Base-by-base conservation (phyloP, 2,888 invertebrate species). In the Pediacus dermestoides region DNA sequence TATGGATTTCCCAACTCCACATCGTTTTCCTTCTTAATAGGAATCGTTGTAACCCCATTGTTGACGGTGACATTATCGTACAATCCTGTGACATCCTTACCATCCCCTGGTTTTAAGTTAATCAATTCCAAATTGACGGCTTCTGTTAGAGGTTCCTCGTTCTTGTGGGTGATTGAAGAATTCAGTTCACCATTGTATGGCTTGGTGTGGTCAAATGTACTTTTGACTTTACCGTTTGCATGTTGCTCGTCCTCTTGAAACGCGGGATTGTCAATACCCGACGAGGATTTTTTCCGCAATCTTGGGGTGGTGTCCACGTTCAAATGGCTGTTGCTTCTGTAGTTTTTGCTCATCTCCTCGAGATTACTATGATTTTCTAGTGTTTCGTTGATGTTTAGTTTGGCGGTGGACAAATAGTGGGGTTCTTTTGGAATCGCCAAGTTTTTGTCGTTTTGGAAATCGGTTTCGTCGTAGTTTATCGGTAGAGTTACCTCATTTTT, bases 91-190 rank as follows among this genome's bases (percentile, higher is more conserved):
- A 70, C 76, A 53, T 74, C 73, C 49, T 72, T 73, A 3, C 78
- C 77, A 51, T 77, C 78, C 52, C 67, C 68, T 13, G 79, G 78
- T 62, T 77, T 82, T 70, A 87, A 74, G 60, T 86, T 86, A 46
- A 87, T 83, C 57, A 88, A 73, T 65, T 88, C 88, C 56, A 87
- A 70, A 66, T 87, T 88, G 44, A 87, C 86, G 18, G 87, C 86
- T 73, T 87, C 87, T 38, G 67, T 55, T 60, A 64, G 58, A 15
- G 58, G 59, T 39, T 64, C 64, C 16, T 66, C 63, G 31, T 53
- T 53, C 21, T 48, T 36, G 13, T 33, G 28, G 9, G 39, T 31
- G n/a, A 53, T 36, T n/a, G 58, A 51, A 9, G 55, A 52, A 39
- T 63, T 64, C 32, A 64, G 47, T 28, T 63, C 65, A 2, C 66